Conservation (phyloP, 1,140 invertebrate genomes). For the Tetramorium alpestre region DNA sequence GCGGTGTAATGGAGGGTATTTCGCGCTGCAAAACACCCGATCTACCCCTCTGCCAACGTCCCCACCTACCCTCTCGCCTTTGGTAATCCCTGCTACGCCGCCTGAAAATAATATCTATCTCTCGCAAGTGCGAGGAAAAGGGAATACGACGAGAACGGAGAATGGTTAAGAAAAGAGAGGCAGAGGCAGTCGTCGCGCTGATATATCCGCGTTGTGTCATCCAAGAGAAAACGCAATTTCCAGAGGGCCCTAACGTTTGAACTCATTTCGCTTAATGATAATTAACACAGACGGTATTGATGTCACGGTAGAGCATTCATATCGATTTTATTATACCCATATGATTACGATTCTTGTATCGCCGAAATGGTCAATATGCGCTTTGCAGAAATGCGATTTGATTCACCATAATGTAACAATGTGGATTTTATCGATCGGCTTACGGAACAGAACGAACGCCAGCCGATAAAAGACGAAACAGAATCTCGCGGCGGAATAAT, state of each 20-base stretch:
- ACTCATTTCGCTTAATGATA: constrained; percentile 53
- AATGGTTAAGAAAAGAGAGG: constrained; percentile 59
- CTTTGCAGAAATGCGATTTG: constrained; percentile 26
- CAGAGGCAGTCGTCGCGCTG: constrained; percentile 66
- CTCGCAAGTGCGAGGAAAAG: constrained; percentile 62
- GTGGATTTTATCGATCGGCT: constrained; percentile 56
- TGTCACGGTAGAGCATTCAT: too few species aligned
- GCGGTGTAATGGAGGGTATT: constrained; percentile 84
- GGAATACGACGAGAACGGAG: neutral
- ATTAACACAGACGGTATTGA: constrained; percentile 49
- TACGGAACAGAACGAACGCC: constrained; percentile 49
- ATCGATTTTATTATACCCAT: neutral
- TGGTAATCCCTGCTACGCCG: constrained; percentile 70
- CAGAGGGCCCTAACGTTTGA: neutral
- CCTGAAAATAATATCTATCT: constrained; percentile 83
- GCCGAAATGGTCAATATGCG: neutral
- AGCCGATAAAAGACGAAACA: constrained; percentile 57
- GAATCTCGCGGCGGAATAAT: constrained; percentile 72
- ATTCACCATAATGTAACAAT: constrained; percentile 49
- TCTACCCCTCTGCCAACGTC: constrained; percentile 65
- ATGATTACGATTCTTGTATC: neutral
- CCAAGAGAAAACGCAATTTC: constrained; percentile 68
- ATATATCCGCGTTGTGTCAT: constrained; percentile 70
- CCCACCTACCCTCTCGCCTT: constrained; percentile 62
- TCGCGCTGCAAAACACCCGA: constrained; percentile 84